Evolutionary conservation across 1,140 invertebrate genomes (phyloP), one percentile per base, ranked within the genome.

Genomic region (Calliopsis andreniformis): DNA sequence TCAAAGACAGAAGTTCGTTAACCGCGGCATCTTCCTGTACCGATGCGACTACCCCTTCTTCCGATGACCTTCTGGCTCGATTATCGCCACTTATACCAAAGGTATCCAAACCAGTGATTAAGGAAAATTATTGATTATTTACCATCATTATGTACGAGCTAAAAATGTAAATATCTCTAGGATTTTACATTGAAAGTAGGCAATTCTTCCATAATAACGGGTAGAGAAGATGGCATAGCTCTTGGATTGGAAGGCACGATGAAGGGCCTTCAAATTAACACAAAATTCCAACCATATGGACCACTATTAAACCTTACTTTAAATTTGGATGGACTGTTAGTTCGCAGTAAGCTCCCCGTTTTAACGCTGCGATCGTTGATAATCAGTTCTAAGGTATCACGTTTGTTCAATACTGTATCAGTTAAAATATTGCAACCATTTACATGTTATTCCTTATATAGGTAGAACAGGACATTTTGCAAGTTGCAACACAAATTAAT

Each of bases 81-180:
- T 82, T 92, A 47, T 92, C 94, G 28, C 95, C 95, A 25, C 94
- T 96, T 81, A 94, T 96, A 92, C 96, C 96, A 90, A 96, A 96
- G 93, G 95, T 95, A 91, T 1, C 0, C 25, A 12, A 49, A 16
- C 23, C 45, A 30, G 16, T 28, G 2, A 18, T 30, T 39, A n/a
- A 20, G 30, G 16, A 53, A 47, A 42, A n/a, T n/a, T 20, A 56
- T 12, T 25, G 32, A 20, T 28, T 45, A 56, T 45, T 51, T 28
- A 30, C 51, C 23, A 25, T 66, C 51, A 47, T 58, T 56, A 58
- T 10, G 35, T 8, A 39, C 10, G 18, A 58, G 59, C 20, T 53
- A 25, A 72, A n/a, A 39, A 39, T 39, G 35, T 39, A 45, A 75
- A 87, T 87, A 86, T 80, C 91, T 93, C 30, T 86, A 95, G 94